Percentiles rank a stretch among this genome's conserved stretches.
These are phyloP conservation scores for Carapus acus DNA, from an alignment of 2,797 vertebrate genomes.

Conservation along the genomic window DNA sequence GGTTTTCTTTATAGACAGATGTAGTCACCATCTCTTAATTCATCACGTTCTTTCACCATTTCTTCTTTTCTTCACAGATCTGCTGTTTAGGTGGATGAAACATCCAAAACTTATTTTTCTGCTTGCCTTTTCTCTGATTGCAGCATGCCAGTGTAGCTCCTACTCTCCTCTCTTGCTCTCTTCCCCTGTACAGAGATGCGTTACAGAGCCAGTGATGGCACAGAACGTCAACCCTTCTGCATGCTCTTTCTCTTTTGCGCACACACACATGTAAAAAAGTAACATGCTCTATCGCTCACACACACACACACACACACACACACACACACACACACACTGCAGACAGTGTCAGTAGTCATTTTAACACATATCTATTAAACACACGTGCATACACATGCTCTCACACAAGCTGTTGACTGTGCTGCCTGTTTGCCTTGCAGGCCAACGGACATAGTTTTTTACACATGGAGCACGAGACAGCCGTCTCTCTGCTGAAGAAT, in stretches of 20 bases:
- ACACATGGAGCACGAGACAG: slow-evolving; percentile 98
- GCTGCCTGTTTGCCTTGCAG: slow-evolving; percentile 81
- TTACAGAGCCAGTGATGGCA: slow-evolving; percentile 76
- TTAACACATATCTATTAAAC: too few relatives aligned
- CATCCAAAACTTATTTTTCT: slow-evolving; percentile 71
- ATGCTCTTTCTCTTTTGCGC: slow-evolving; percentile 32
- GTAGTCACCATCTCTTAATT: slow-evolving; percentile 12
- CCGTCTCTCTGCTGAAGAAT: slow-evolving; percentile 98
- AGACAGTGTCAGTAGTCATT: too few relatives aligned
- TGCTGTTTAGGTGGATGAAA: slow-evolving; percentile 66
- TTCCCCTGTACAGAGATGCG: slow-evolving; percentile 73
- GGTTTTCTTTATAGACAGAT: slow-evolving; percentile 1
- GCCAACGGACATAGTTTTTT: slow-evolving; percentile 99
- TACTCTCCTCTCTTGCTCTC: slow-evolving; percentile 60
- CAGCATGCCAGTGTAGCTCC: slow-evolving; percentile 77
- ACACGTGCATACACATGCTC: slow-evolving; percentile 46
- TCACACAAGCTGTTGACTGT: slow-evolving; percentile 67
- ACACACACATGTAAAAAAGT: slow-evolving; percentile 1
- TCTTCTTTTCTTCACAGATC: slow-evolving; percentile 72
- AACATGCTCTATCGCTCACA: slow-evolving; percentile 3
- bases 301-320: slow-evolving; percentile 14
- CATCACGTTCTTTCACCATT: slow-evolving; percentile 21
- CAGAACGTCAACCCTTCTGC: slow-evolving; percentile 61
- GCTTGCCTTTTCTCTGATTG: slow-evolving; percentile 68
- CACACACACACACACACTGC: slow-evolving; percentile 18